These are phyloP conservation scores for Calliopsis andreniformis DNA, from an alignment of 1,140 invertebrate genomes.

Conservation along the genomic window DNA sequence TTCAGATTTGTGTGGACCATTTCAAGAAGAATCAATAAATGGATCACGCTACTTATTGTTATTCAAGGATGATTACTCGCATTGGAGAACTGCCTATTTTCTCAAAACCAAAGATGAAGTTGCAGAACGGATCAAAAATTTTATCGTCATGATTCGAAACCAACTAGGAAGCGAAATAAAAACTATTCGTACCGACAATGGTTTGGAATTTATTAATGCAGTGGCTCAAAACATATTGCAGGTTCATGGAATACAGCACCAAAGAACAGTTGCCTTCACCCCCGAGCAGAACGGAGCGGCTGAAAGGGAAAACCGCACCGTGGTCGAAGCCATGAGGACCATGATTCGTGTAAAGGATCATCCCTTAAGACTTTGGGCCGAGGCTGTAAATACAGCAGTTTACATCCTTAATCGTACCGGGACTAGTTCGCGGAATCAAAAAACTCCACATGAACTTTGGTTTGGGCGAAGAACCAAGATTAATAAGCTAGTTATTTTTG, in stretches of 20 bases:
- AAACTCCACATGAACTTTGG: slow-evolving; percentile 13
- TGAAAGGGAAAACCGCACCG: slow-evolving; percentile 16
- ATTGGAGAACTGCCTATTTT: slow-evolving; percentile 73
- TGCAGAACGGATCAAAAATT: neutral
- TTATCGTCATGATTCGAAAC: neutral
- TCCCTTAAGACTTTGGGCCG: slow-evolving; percentile 11
- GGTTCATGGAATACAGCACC: slow-evolving; percentile 5
- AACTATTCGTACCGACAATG: slow-evolving; percentile 26
- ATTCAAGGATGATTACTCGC: slow-evolving; percentile 78
- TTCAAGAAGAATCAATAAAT: slow-evolving; percentile 71
- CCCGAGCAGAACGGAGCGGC: slow-evolving; percentile 2
- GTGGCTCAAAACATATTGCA: neutral
- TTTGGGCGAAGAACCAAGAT: neutral
- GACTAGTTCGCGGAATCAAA: neutral
- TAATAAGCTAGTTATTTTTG: neutral
- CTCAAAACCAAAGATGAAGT: slow-evolving; percentile 55
- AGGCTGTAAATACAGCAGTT: slow-evolving; percentile 21
- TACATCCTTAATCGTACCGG: slow-evolving; percentile 13
- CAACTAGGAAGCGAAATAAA: neutral
- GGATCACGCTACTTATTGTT: slow-evolving; percentile 72
- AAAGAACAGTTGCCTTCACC: neutral
- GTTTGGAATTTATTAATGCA: slow-evolving; percentile 1
- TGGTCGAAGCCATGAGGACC: slow-evolving; percentile 7
- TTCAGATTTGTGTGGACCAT: slow-evolving; percentile 78
- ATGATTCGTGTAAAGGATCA: slow-evolving; percentile 1